phyloP scores from a whole-genome alignment of 2,888 invertebrate species.

The Yponomeuta evonymella region DNA sequence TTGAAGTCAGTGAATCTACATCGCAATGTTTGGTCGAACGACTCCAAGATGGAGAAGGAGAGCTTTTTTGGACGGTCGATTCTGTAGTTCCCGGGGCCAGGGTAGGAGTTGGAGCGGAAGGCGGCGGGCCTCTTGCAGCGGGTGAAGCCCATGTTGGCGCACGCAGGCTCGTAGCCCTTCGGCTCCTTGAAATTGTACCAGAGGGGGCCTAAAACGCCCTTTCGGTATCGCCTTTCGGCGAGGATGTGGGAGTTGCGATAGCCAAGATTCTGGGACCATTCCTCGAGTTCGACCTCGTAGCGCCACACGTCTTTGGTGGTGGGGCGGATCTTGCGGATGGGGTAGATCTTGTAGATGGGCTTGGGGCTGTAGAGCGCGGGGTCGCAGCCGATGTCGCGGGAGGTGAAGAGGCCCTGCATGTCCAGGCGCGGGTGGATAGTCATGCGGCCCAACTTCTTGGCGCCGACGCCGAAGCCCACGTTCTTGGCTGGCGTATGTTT shows the following conservation, averaged over 20 bases:
- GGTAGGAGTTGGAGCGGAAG: slow-evolving; percentile 30
- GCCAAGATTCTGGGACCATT: slow-evolving; percentile 59
- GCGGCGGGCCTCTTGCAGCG: slow-evolving; percentile 40
- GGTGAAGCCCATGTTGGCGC: slow-evolving; percentile 54
- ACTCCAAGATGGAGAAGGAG: slow-evolving; percentile 43
- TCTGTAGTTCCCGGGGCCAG: slow-evolving; percentile 53
- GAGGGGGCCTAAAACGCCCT: slow-evolving; percentile 50
- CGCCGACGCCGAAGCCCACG: slow-evolving; percentile 36
- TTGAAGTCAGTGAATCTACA: slow-evolving; percentile 52
- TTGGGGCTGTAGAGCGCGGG: slow-evolving; percentile 52
- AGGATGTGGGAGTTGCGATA: slow-evolving; percentile 57
- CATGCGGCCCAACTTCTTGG: slow-evolving; percentile 45
- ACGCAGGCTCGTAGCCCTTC: slow-evolving; percentile 36
- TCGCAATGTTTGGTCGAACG: slow-evolving; percentile 52
- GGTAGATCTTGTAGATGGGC: slow-evolving; percentile 37
- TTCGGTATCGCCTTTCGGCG: slow-evolving; percentile 38
- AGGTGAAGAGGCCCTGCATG: slow-evolving; percentile 39
- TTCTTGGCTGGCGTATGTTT: neutral
- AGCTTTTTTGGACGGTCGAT: slow-evolving; percentile 44
- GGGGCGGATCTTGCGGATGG: slow-evolving; percentile 32
- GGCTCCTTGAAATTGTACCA: slow-evolving; percentile 42
- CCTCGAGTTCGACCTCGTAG: slow-evolving; percentile 55
- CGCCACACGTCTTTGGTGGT: slow-evolving; percentile 52
- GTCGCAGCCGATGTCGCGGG: slow-evolving; percentile 44
- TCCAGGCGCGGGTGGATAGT: slow-evolving; percentile 48